Percentiles rank a stretch among this genome's conserved stretches.
Evolutionary conservation across 2,888 invertebrate species (phyloP).

Genomic region (Laothoe populi): DNA sequence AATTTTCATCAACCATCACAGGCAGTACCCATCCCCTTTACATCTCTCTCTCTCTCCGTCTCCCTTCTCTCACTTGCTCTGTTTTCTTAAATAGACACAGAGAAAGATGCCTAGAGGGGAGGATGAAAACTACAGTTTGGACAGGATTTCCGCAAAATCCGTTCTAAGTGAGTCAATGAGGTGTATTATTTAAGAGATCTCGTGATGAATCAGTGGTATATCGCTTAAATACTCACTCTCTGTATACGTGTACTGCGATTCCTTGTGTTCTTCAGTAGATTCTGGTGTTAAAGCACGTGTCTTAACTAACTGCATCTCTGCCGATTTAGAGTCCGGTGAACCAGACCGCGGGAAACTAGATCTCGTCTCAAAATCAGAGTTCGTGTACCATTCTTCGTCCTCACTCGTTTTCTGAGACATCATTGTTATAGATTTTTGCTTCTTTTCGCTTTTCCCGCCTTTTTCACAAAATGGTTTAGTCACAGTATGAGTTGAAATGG

Average conservation of each 20-base stretch:
- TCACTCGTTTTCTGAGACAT: slow-evolving; percentile 61
- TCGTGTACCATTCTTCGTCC: slow-evolving; percentile 70
- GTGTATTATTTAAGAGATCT: too few relatives aligned
- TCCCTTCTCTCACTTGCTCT: too few relatives aligned
- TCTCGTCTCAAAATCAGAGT: slow-evolving; percentile 71
- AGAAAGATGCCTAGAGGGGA: too few relatives aligned
- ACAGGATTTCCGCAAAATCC: too few relatives aligned
- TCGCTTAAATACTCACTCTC: slow-evolving; percentile 65
- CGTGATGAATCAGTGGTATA: too few relatives aligned
- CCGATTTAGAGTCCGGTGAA: slow-evolving; percentile 68
- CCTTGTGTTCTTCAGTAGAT: slow-evolving; percentile 65
- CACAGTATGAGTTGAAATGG: slow-evolving; percentile 74
- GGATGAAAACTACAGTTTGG: too few relatives aligned
- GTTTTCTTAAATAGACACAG: too few relatives aligned
- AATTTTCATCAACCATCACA: too few relatives aligned
- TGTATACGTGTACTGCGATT: slow-evolving; percentile 61
- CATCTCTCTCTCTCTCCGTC: too few relatives aligned
- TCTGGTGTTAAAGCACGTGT: slow-evolving; percentile 53
- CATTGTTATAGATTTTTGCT: slow-evolving; percentile 52
- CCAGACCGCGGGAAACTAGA: slow-evolving; percentile 74
- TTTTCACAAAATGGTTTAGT: slow-evolving; percentile 56
- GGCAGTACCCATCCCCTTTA: too few relatives aligned
- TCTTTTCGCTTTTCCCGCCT: slow-evolving; percentile 52
- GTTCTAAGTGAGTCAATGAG: too few relatives aligned
- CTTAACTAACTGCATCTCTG: slow-evolving; percentile 49